Base-by-base conservation (phyloP, 2,888 invertebrate genomes). In the Caenorhabditis uteleia region DNA sequence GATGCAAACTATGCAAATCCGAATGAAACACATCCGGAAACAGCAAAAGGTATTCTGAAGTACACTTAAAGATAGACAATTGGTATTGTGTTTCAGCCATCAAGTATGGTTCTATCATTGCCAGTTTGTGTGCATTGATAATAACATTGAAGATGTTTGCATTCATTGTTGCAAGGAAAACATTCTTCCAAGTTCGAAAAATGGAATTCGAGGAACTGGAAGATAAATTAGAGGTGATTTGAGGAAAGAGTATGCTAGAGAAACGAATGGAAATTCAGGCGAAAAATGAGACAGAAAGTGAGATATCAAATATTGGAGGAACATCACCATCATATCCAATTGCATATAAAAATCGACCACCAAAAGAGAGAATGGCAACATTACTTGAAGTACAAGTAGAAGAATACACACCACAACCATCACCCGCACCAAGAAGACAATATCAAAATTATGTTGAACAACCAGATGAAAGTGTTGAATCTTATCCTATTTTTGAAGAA, bases 1-100 rank as follows among this genome's bases (percentile, higher is more conserved):
- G 64, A 69, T 43, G 44, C 59, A 10, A 67, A 68, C 34, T 74
- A 74, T 36, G 65, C 57, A 7, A 65, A 69, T 59, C 69, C 69
- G 0, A 60, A 69, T 49, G 62, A 74, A 20, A 71, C 70, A 3
- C 57, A 69, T 51, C 74, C 74, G 20, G 74, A 74, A 45, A 69
- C 68, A 5, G 55, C 60, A 16, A 64, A 55, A 54, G 71, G 74
- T 74, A 23, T n/a, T 53, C 14, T 26, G 1, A 33, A n/a, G n/a
- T n/a, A n/a, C n/a, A n/a, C n/a, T n/a, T n/a, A n/a, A n/a, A n/a
- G n/a, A n/a, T n/a, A n/a, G n/a, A 18, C 14, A 12, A 27, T 29
- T 33, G 18, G 46, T 5, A 42, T 20, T 34, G 26, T 6, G 16
- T 70, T 73, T 20, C 56, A 74, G 70, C 74, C 10, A 70, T 74